Base-by-base conservation (phyloP, 1,140 invertebrate genomes). In the Eupeodes corollae region DNA sequence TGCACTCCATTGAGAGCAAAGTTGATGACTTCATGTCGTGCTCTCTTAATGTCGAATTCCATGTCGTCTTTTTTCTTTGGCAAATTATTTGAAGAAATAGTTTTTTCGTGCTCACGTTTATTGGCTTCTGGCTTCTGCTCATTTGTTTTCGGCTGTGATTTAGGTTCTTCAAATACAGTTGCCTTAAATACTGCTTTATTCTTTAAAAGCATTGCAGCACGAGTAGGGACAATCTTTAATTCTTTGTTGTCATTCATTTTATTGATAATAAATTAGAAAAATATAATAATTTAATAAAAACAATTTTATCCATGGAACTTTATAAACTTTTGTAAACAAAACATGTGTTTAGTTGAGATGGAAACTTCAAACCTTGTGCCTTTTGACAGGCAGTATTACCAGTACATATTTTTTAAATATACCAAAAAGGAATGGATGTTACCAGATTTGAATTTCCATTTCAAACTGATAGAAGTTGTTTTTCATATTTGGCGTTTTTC, bases 1-100 rank as follows among this genome's bases (percentile, higher is more conserved):
- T 74, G 63, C 12, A 80, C 73, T 39, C 79, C 79, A 42, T 74
- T 73, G 52, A 78, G 78, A 41, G 75, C 79, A 58, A 83, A 80
- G 50, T 79, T 80, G 32, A 82, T 70, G 6, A 84, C 68, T 53
- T 84, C 80, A 56, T 75, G 70, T 44, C 75, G 71, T 0, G 72
- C 67, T 46, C 61, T 72, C 40, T 79, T 78, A 51, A 82, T 79
- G 49, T 79, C 74, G 18, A 75, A 67, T 51, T 71, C 69, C 11
- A 34, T 19, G 5, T 45, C 42, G 21, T 49, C 49, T 11, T 12
- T 48, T 46, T 38, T 51, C 38, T 16, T 47, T 37, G 46, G 18
- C 21, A 42, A 37, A 52, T 50, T 38, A 39, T 30, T 35, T 63
- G 18, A 8, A 42, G 41, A 12, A 26, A 11, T 2, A 5, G 12